Base-by-base conservation (phyloP, 2,797 vertebrate species). In the Cuniculus paca region DNA sequence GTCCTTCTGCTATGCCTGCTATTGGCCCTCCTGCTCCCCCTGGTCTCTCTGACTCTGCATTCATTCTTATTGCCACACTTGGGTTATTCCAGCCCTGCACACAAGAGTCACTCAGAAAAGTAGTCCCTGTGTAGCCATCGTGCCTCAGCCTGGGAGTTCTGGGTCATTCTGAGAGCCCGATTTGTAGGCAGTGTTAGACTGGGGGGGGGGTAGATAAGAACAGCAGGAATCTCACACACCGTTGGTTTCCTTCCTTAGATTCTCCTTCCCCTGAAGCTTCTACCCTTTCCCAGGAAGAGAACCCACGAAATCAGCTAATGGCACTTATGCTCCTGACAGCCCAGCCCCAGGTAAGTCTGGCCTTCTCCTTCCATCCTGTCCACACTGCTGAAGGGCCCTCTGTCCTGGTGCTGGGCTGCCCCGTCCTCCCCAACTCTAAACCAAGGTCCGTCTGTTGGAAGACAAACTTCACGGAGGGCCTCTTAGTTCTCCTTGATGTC, bases 321-420 rank as follows among this genome's bases (percentile, higher is more conserved):
- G 97, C 95, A 70, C 97, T 97, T 50, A 97, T 95, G 97, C 97
- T 96, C 5, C 93, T 97, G 28, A 97, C 97, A 79, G 97, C 97
- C 48, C 97, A 95, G 74, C 97, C 97, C 50, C 97, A 97, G 97
- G 96, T 96, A 52, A 91, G 75, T 31, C 88, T 63, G 87, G 22
- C 77, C 6, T 26, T 36, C 28, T 74, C n/a, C 24, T 56, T 60
- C 52, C 70, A 80, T 90, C 50, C 60, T 74, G 3, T 20, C 61
- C 80, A 11, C 5, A 22, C 45, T 88, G 3, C 79, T 28, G 36
- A 31, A 26, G n/a, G n/a, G n/a, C n/a, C n/a, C n/a, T n/a, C 91
- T 52, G 31, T 56, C 68, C 79, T 36, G 1, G 20, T 42, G 28
- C 83, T 31, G 65, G 10, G 17, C 58, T 63, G 54, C 82, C 72